Conservation (phyloP, 2,888 invertebrate genomes). For the Geophilus truncorum region DNA sequence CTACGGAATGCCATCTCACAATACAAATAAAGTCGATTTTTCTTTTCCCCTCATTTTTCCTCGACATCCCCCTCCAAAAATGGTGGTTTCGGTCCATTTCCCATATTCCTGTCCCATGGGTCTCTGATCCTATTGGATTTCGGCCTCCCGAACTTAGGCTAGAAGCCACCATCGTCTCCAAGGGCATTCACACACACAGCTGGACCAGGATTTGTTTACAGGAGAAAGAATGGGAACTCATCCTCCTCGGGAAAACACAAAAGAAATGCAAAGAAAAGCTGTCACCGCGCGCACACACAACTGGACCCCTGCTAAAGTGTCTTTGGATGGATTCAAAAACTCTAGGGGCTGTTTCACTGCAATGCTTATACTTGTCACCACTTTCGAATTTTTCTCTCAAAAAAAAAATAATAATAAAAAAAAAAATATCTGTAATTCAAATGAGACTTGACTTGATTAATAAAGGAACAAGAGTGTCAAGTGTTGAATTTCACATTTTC, state of each 20-base stretch:
- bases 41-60: background rate
- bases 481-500: slow-evolving; percentile 1
- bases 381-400: background rate
- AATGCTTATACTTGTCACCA: background rate
- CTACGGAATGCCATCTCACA: background rate
- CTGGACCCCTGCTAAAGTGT: no score
- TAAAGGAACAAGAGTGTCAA: background rate
- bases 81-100: slow-evolving; percentile 2
- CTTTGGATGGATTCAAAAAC: background rate
- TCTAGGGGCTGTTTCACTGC: background rate
- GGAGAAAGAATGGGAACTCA: background rate
- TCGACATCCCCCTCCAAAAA: background rate
- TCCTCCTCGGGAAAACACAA: background rate
- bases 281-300: background rate
- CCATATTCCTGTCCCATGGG: slow-evolving; percentile 8
- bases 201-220: slow-evolving; percentile 25
- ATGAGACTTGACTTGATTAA: background rate
- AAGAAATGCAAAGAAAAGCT: slow-evolving; percentile 27
- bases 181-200: slow-evolving; percentile 3
- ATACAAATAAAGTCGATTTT: background rate
- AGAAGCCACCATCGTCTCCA: background rate
- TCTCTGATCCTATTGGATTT: slow-evolving; percentile 8
- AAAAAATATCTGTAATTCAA: background rate
- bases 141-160: slow-evolving; percentile 8
- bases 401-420: no score